A percentile compares a stretch with the other conserved stretches of the same genome.
phyloP scores from a whole-genome alignment of 2,888 invertebrate genomes.

The Apodemia hepburni region DNA sequence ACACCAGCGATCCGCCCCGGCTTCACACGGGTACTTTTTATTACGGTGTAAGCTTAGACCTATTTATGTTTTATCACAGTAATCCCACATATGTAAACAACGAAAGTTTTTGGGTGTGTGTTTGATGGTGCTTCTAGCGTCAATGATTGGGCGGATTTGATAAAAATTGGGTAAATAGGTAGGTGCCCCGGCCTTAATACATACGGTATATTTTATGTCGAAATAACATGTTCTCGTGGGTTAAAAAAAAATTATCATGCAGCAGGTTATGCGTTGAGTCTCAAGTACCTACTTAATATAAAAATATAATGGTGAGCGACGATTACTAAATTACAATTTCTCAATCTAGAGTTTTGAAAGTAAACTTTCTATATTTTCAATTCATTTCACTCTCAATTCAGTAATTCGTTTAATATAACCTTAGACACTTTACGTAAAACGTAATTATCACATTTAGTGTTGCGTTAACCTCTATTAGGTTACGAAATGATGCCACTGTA shows the following conservation, averaged over 20 bases:
- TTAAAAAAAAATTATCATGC: no score
- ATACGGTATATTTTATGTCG: no score
- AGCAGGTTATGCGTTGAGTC: background rate
- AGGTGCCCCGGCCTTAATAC: no score
- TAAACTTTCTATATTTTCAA: constrained; percentile 2
- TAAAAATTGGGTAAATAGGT: no score
- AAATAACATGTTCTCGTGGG: no score
- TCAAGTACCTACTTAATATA: background rate
- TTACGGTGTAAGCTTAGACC: no score
- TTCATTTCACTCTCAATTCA: constrained; percentile 10
- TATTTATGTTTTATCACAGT: no score
- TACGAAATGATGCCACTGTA: constrained; percentile 38
- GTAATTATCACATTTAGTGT: constrained; percentile 28
- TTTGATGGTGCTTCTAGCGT: no score
- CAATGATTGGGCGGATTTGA: no score
- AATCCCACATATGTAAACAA: no score
- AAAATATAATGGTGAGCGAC: background rate
- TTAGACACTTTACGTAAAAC: constrained; percentile 16
- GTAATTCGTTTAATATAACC: background rate
- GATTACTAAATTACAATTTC: background rate
- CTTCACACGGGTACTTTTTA: background rate
- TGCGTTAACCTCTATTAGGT: constrained; percentile 37
- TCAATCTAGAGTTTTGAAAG: constrained; percentile 2
- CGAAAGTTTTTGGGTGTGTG: no score
- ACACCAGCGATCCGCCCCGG: background rate